phyloP scores from a whole-genome alignment of 2,797 vertebrate genomes.

The Schizopygopsis malacanthus region DNA sequence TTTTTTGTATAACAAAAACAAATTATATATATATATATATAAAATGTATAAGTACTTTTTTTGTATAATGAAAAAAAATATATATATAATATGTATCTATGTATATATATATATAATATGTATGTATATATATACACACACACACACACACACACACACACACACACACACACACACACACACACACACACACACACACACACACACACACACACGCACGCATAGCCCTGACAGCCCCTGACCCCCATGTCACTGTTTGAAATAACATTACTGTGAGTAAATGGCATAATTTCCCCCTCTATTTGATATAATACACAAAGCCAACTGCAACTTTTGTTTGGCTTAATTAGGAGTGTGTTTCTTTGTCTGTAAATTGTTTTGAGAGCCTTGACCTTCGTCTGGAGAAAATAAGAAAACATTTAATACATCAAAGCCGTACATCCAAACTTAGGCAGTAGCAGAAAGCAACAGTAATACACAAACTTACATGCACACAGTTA shows the following conservation, averaged over 20 bases:
- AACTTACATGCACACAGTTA: constrained; percentile 78
- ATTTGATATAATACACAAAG: background rate
- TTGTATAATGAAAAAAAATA: background rate
- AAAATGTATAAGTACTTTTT: too few relatives aligned
- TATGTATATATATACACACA: too few relatives aligned
- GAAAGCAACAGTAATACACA: constrained; percentile 65
- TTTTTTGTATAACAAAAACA: too few relatives aligned
- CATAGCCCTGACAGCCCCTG: too few relatives aligned
- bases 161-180: too few relatives aligned
- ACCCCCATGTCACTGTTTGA: background rate
- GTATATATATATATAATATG: too few relatives aligned
- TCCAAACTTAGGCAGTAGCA: background rate
- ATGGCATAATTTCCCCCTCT: background rate
- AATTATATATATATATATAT: too few relatives aligned
- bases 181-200: too few relatives aligned
- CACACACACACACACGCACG: too few relatives aligned
- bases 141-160: too few relatives aligned
- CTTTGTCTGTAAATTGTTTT: background rate
- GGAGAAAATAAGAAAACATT: background rate
- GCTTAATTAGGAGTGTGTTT: background rate
- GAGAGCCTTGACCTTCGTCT: background rate
- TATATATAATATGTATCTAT: too few relatives aligned
- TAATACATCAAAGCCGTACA: background rate
- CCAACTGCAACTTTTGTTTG: background rate
- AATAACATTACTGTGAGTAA: background rate